Percentiles rank a stretch among this genome's conserved stretches.
Evolutionary conservation across 2,888 invertebrate species (phyloP).

Genomic region (Flexamia atlantica): DNA sequence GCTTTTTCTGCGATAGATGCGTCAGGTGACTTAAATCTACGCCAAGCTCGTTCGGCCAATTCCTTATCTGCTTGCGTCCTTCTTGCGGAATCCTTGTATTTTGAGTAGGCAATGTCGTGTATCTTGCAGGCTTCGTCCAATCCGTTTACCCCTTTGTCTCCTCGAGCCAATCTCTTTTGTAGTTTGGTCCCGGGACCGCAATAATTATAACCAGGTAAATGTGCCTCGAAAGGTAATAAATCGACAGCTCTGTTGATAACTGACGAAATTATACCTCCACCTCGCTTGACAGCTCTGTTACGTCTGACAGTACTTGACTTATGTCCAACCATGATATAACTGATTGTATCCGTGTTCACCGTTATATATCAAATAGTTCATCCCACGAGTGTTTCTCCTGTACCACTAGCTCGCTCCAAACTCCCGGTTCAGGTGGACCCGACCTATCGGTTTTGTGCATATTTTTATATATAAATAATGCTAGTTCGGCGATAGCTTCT

Average conservation of each 20-base stretch:
- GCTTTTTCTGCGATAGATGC: slow-evolving; percentile 62
- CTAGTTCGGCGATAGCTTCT: no score
- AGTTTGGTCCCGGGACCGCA: slow-evolving; percentile 66
- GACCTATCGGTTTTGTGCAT: neutral
- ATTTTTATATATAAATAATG: neutral
- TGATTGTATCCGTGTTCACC: neutral
- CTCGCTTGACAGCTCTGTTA: neutral
- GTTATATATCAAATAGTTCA: neutral
- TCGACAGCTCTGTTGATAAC: slow-evolving; percentile 60
- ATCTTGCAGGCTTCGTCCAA: slow-evolving; percentile 66
- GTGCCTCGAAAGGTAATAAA: slow-evolving; percentile 60
- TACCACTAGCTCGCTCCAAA: no score
- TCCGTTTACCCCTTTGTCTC: slow-evolving; percentile 62
- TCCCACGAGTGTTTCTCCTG: neutral
- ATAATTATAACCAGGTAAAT: slow-evolving; percentile 65
- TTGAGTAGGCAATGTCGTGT: slow-evolving; percentile 65
- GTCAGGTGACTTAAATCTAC: slow-evolving; percentile 60
- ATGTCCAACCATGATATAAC: neutral
- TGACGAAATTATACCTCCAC: neutral
- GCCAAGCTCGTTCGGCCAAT: slow-evolving; percentile 64
- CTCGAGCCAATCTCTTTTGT: slow-evolving; percentile 55
- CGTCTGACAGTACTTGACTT: slow-evolving; percentile 61
- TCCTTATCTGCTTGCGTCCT: slow-evolving; percentile 62
- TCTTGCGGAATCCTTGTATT: slow-evolving; percentile 27
- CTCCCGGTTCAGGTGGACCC: neutral